Base-by-base conservation (phyloP, 2,113 vertebrate species). In the Protomyctophum bolini region DNA sequence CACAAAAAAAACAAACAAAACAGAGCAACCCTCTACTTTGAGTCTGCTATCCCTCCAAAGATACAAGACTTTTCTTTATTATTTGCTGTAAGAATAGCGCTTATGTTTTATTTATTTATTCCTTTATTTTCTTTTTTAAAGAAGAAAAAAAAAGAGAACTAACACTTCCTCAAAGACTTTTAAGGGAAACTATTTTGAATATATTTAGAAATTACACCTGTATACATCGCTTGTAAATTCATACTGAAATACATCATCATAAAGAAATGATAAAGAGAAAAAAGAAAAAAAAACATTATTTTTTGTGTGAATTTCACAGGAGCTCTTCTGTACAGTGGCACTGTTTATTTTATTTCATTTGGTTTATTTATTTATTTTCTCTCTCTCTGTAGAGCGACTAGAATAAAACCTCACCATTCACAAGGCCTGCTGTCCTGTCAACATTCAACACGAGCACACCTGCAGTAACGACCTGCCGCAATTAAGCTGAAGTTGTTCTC, bases 151-250 rank as follows among this genome's bases (percentile, higher is more conserved):
- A 29, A 21, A 10, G 15, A 50, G 77, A 88, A 81, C 81, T 82
- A 83, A 87, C 88, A 85, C 83, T 87, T 91, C 87, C 88, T 91
- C 87, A 90, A 91, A 90, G 88, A 89, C 88, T 88, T 91, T 91
- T 88, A 92, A 87, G 87, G 33, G 88, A 93, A 93, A 92, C 90
- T 93, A 93, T 93, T 93, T 93, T 92, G 89, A 93, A 92, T 93
- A 93, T 93, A 90, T 87, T 91, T 91, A 92, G 86, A 91, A 87
- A 88, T 63, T 57, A 89, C 84, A 91, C 89, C 85, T 93, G 92
- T 93, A 92, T 90, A 92, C 91, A 93, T 91, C 86, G 89, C 90
- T 90, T 93, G 92, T 94, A 93, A 93, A 93, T 91, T 89, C 89
- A 90, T 91, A 88, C 86, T 91, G 83, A 84, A 90, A 91, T 87